Conservation (phyloP, 2,797 vertebrate genomes). For the Calcarius lapponicus region DNA sequence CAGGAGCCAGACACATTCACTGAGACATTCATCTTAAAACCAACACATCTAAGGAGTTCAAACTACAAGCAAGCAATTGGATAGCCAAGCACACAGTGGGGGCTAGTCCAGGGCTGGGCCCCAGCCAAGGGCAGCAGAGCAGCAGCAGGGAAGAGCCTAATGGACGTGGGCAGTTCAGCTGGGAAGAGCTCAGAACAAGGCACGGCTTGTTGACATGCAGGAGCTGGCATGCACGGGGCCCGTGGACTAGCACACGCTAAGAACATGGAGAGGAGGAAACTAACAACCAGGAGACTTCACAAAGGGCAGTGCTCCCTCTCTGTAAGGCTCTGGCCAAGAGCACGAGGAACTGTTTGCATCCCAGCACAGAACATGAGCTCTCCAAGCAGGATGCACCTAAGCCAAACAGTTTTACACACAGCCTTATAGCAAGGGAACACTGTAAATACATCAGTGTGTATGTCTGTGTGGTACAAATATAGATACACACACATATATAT, state of each 20-base stretch:
- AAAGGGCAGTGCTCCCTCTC: constrained; percentile 55
- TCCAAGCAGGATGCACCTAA: background rate
- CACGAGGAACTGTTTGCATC: background rate
- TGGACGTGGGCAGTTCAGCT: background rate
- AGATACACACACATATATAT: constrained; percentile 1
- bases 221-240: constrained; percentile 54
- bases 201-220: constrained; percentile 51
- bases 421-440: constrained; percentile 62
- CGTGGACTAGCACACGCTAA: constrained; percentile 7
- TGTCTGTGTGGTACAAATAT: background rate
- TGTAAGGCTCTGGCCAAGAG: constrained; percentile 45
- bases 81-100: constrained; percentile 42
- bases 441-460: background rate
- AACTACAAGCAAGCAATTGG: constrained; percentile 57
- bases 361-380: background rate
- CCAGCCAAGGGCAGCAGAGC: constrained; percentile 21
- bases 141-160: constrained; percentile 1
- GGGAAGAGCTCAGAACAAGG: background rate
- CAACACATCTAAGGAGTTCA: constrained; percentile 3
- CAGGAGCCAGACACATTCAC: background rate
- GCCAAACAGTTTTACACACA: background rate
- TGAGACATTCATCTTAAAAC: background rate
- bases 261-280: background rate
- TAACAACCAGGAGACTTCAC: constrained; percentile 27
- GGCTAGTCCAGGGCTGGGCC: background rate